Percentiles rank a stretch among this genome's conserved stretches.
phyloP scores from a whole-genome alignment of 2,888 invertebrate genomes.

The Drosophila helvetica region DNA sequence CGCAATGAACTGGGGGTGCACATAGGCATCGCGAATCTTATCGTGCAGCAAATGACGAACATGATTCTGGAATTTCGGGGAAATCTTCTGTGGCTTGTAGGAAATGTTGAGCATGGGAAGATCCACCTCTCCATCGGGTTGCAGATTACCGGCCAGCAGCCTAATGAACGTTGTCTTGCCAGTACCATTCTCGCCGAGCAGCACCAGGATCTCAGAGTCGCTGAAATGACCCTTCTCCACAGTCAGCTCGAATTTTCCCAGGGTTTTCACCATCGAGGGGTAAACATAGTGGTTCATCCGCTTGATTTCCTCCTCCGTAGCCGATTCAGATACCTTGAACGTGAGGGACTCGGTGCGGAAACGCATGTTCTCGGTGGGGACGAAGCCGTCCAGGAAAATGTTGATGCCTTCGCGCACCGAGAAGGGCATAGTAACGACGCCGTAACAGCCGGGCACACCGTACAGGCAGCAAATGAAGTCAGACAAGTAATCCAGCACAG shows the following conservation, averaged over 20 bases:
- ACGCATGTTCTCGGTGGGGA: constrained; percentile 99
- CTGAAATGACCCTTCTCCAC: constrained; percentile 97
- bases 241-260: constrained; percentile 89
- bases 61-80: constrained; percentile 97
- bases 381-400: constrained; percentile 99
- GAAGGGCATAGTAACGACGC: constrained; percentile 99
- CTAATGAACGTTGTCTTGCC: constrained; percentile 99
- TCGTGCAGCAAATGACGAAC: constrained; percentile 97
- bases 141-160: constrained; percentile 98
- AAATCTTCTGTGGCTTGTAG: constrained; percentile 99
- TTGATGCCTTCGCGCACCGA: constrained; percentile 99
- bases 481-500: constrained; percentile 98
- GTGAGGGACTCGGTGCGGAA: constrained; percentile 98
- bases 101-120: constrained; percentile 96
- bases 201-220: constrained; percentile 99
- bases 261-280: constrained; percentile 94
- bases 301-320: constrained; percentile 98
- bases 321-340: constrained; percentile 99
- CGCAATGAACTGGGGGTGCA: constrained; percentile 98
- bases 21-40: constrained; percentile 98
- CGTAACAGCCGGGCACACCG: constrained; percentile 99
- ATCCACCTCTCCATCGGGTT: constrained; percentile 90
- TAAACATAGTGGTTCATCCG: constrained; percentile 98
- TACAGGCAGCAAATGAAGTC: constrained; percentile 99
- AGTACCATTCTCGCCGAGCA: constrained; percentile 98